Conservation (phyloP, 2,888 invertebrate genomes). For the Trachelus troglodyta region DNA sequence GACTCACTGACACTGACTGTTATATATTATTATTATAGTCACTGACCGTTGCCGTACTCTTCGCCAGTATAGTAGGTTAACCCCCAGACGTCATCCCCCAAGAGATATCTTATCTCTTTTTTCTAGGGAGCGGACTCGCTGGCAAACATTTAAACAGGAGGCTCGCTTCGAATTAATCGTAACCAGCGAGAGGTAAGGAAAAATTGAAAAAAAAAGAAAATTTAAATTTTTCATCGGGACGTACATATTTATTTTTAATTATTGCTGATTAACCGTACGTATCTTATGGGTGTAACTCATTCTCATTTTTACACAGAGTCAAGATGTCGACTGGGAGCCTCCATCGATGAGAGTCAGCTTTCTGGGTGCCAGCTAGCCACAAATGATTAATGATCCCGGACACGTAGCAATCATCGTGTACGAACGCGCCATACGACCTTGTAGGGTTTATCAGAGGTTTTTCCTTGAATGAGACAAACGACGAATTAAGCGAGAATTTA, state of each 20-base stretch:
- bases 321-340: not conserved
- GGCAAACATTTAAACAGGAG: not conserved
- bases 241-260: not conserved
- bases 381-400: slow-evolving; percentile 39
- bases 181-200: too few relatives aligned
- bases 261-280: not conserved
- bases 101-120: not conserved
- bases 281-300: not conserved
- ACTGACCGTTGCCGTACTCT: not conserved
- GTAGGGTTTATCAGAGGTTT: slow-evolving; percentile 33
- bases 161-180: not conserved
- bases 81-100: not conserved
- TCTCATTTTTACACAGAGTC: not conserved
- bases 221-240: too few relatives aligned
- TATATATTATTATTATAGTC: not conserved
- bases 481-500: not conserved
- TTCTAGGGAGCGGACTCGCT: not conserved
- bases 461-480: slow-evolving; percentile 5
- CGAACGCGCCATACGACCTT: slow-evolving; percentile 26
- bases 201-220: too few relatives aligned
- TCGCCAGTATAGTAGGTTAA: not conserved
- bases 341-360: slow-evolving; percentile 21
- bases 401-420: slow-evolving; percentile 25
- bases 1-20: not conserved
- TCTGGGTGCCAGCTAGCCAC: slow-evolving; percentile 8